Conservation (phyloP, 1,140 invertebrate genomes). For the Magallana angulata region DNA sequence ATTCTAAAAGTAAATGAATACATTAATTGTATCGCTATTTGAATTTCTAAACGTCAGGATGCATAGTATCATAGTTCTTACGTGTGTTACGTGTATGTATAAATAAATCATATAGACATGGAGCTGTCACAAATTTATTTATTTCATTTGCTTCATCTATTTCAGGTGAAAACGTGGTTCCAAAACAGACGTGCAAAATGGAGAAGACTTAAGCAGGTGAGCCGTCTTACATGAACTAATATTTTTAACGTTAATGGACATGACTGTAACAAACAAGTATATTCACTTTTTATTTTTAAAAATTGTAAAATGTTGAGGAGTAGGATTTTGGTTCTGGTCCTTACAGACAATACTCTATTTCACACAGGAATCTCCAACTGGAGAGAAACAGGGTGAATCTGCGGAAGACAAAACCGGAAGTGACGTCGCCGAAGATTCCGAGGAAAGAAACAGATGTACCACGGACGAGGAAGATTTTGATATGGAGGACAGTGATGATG, state of each 20-base stretch:
- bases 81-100: no score
- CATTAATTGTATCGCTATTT: no score
- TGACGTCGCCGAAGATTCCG: slow-evolving; percentile 50
- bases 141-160: slow-evolving; percentile 53
- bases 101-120: no score
- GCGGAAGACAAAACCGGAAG: slow-evolving; percentile 48
- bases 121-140: no score
- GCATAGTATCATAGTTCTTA: no score
- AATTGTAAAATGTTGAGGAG: no score
- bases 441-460: slow-evolving; percentile 61
- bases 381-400: slow-evolving; percentile 60
- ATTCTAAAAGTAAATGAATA: no score
- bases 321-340: no score
- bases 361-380: slow-evolving; percentile 68
- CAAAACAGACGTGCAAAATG: slow-evolving; percentile 83
- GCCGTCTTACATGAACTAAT: not conserved
- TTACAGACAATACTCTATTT: not conserved
- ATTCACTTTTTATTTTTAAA: no score
- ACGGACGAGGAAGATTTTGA: slow-evolving; percentile 67
- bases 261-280: no score
- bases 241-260: no score
- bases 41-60: no score
- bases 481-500: slow-evolving; percentile 65
- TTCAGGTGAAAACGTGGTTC: slow-evolving; percentile 83
- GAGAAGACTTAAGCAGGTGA: slow-evolving; percentile 80